Evolutionary conservation across 1,140 invertebrate species (phyloP).

Genomic region (Euglossa dilemma): DNA sequence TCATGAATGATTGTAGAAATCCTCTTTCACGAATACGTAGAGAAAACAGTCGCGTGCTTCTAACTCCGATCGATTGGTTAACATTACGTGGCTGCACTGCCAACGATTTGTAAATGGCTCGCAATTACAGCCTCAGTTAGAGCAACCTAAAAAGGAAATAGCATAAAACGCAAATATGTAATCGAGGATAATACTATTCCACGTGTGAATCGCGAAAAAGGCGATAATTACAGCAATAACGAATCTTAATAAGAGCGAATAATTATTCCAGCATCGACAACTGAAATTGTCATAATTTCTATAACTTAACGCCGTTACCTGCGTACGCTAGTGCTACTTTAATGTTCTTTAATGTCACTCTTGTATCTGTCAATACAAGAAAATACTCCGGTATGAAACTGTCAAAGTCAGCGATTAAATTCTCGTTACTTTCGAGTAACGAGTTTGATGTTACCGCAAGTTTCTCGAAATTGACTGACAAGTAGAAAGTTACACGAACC

Average conservation of each 20-base stretch:
- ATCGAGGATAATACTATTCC: not conserved
- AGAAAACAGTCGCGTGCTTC: not conserved
- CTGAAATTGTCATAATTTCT: too few species aligned
- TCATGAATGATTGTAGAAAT: not conserved
- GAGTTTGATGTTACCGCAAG: not conserved
- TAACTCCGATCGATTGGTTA: constrained; percentile 38
- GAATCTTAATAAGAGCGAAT: too few species aligned
- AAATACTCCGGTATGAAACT: too few species aligned
- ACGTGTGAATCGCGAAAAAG: not conserved
- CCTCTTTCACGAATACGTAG: not conserved
- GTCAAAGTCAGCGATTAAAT: not conserved
- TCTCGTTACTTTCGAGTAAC: not conserved
- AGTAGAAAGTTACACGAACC: not conserved
- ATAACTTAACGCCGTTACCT: too few species aligned
- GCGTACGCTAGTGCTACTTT: too few species aligned
- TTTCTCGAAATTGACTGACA: not conserved
- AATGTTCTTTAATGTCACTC: too few species aligned
- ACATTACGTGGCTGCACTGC: not conserved
- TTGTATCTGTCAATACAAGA: too few species aligned
- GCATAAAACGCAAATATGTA: not conserved
- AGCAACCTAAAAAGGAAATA: not conserved
- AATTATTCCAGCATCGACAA: too few species aligned
- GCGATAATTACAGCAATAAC: too few species aligned
- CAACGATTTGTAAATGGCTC: not conserved
- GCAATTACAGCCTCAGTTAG: not conserved